Evolutionary conservation across 1,140 invertebrate genomes (phyloP).

Genomic region (Teleogryllus occipitalis): DNA sequence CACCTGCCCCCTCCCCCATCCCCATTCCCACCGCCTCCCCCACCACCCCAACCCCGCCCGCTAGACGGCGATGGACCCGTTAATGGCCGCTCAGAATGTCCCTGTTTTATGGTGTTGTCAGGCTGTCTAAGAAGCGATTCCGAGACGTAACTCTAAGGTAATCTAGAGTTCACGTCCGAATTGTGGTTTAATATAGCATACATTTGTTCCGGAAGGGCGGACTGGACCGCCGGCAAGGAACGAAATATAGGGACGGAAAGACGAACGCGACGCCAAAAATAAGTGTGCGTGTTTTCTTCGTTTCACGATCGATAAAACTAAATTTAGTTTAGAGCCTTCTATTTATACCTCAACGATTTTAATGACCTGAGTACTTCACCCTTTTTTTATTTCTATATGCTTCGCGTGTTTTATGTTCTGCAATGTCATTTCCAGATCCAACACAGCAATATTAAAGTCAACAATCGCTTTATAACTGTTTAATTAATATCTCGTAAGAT

Average conservation of each 20-base stretch:
- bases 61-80: background rate
- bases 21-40: no score
- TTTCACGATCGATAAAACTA: background rate
- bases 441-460: no score
- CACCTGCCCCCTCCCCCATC: no score
- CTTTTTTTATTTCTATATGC: no score
- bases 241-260: background rate
- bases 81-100: background rate
- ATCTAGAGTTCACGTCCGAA: background rate
- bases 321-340: background rate
- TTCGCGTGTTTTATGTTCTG: no score
- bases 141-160: background rate
- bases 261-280: background rate
- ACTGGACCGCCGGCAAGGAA: background rate
- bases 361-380: no score
- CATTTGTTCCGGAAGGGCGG: background rate
- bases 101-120: background rate
- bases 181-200: constrained; percentile 1
- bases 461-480: no score
- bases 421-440: no score
- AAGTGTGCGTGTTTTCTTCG: background rate
- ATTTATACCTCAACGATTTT: no score
- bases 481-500: no score
- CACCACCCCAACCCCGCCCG: no score
- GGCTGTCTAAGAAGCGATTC: background rate